Evolutionary conservation across 37 sponge, comb jelly and placozoan genomes (phyloP).

Genomic region (Axinella damicornis): DNA sequence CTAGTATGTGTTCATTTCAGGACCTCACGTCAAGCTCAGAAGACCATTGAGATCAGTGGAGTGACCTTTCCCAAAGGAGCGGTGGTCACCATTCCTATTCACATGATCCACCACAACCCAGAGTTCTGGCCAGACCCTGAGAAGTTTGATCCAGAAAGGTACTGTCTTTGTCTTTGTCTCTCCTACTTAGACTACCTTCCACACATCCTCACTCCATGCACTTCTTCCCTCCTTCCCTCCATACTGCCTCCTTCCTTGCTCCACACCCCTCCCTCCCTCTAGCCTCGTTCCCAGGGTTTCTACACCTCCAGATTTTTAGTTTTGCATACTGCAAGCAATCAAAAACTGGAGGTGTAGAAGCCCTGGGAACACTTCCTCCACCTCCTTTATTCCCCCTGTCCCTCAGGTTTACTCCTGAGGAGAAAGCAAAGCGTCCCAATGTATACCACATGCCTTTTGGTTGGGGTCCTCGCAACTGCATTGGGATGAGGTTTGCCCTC

Average conservation of each 20-base stretch:
- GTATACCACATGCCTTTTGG: slow-evolving; percentile 73
- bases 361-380: too few species aligned
- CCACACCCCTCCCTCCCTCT: too few species aligned
- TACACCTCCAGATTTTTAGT: too few species aligned
- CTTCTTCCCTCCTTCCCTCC: too few species aligned
- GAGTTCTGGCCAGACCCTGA: slow-evolving; percentile 72
- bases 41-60: slow-evolving; percentile 17
- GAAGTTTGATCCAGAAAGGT: slow-evolving; percentile 71
- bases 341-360: too few species aligned
- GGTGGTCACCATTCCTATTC: slow-evolving; percentile 1
- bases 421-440: slow-evolving; percentile 49
- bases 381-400: too few species aligned
- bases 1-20: not conserved
- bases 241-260: too few species aligned
- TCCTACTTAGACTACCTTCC: too few species aligned
- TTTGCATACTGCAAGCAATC: too few species aligned
- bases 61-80: slow-evolving; percentile 34
- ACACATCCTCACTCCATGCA: too few species aligned
- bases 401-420: slow-evolving; percentile 62
- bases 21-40: not conserved
- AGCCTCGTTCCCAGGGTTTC: too few species aligned
- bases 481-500: slow-evolving; percentile 78
- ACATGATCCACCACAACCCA: slow-evolving; percentile 55
- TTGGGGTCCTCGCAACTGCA: slow-evolving; percentile 70
- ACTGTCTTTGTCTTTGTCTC: not conserved